Evolutionary conservation across 2,113 vertebrate species (phyloP).

Genomic region (Calonectris borealis): DNA sequence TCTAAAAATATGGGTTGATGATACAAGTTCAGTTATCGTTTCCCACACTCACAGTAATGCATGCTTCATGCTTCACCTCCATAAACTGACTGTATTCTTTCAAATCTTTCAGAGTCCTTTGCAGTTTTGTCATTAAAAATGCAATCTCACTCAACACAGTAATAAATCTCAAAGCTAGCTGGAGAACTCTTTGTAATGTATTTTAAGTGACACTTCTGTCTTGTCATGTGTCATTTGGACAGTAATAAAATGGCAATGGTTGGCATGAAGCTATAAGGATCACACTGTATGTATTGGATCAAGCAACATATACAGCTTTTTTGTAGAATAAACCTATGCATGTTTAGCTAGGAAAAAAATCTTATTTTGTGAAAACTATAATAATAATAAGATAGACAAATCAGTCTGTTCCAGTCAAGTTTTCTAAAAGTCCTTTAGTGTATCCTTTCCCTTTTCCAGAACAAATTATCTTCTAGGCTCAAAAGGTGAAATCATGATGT

Average conservation of each 20-base stretch:
- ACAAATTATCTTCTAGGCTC: not conserved
- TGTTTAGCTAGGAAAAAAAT: not conserved
- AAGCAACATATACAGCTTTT: not conserved
- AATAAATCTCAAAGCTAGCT: constrained; percentile 36
- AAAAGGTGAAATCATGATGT: not conserved
- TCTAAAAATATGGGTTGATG: not conserved
- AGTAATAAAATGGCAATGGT: constrained; percentile 1
- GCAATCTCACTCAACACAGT: constrained; percentile 13
- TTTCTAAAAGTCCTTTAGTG: not conserved
- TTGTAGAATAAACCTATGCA: not conserved
- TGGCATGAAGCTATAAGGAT: not conserved
- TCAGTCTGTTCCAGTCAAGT: not conserved
- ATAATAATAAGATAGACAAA: not conserved
- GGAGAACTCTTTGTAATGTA: constrained; percentile 8
- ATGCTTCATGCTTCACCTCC: not conserved
- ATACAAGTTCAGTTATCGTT: not conserved
- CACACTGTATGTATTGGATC: not conserved
- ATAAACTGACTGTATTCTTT: not conserved
- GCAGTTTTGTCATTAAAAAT: constrained; percentile 29
- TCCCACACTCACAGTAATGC: not conserved
- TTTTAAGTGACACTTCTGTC: constrained; percentile 52
- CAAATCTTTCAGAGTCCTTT: not conserved
- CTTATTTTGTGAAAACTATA: not conserved
- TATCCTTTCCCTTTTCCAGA: not conserved
- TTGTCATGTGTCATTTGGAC: constrained; percentile 14